Evolutionary conservation across 2,888 invertebrate genomes (phyloP), one percentile per base, ranked within the genome.

Genomic region (Drosophila lutescens): DNA sequence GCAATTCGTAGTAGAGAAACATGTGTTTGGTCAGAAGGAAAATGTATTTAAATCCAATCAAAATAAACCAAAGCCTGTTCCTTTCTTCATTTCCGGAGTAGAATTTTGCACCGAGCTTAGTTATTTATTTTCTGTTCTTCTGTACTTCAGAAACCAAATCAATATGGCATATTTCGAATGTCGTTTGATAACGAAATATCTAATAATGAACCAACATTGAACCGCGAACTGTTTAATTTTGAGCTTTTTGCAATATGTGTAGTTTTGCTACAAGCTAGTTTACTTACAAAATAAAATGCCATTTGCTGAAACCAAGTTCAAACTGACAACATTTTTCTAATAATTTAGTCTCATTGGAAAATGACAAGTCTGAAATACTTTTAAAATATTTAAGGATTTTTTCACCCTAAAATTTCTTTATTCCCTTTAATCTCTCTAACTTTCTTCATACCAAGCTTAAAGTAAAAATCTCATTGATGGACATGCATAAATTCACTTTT

Each of bases 401-500:
- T 12, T 4, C 34, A 34, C 34, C 10, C 13, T 12, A 34, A 12
- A 7, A 30, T 30, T 30, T 30, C 1, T 1, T 8, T 12, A n/a
- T n/a, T n/a, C 2, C 0, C n/a, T 38, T 38, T 8, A 38, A 12
- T 34, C 34, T 4, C 38, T 38, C n/a, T 8, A 7, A 38, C 1
- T n/a, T 38, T 2, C n/a, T 38, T n/a, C 4, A 5, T 34, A 34
- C 34, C 4, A 12, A 12, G 4, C 12, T 10, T 34, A 5, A 34
- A 4, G 34, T n/a, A 38, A 38, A 38, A 38, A 6, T n/a, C 38
- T n/a, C n/a, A n/a, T n/a, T 38, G 41, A 46, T 30, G 58, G n/a
- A 60, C 61, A 63, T 53, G 65, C 61, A 73, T 50, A 53, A 67
- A 67, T 49, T 65, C 49, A 61, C 36, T 60, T 61, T 57, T 10